phyloP scores from a whole-genome alignment of 2,113 vertebrate genomes.

The Noturus placidus region DNA sequence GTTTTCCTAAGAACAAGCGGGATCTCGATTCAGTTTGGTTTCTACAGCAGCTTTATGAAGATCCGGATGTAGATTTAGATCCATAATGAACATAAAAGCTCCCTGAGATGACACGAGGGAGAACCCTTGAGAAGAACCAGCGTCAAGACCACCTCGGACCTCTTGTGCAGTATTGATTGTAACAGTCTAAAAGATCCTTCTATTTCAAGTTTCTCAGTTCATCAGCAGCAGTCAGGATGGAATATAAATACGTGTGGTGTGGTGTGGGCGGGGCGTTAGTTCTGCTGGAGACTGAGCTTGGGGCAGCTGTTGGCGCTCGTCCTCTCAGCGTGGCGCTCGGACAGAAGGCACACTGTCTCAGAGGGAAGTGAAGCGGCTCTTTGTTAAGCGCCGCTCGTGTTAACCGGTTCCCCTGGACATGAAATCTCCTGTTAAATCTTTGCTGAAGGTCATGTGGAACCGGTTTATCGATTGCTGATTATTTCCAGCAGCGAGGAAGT shows the following conservation, averaged over 20 bases:
- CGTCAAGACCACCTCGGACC: neutral
- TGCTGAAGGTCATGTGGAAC: neutral
- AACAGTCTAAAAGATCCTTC: neutral
- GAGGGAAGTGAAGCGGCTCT: slow-evolving; percentile 60
- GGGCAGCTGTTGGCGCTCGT: slow-evolving; percentile 71
- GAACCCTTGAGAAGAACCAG: neutral
- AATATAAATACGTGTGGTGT: too few relatives aligned
- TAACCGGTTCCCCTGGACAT: slow-evolving; percentile 30
- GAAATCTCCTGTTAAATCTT: neutral
- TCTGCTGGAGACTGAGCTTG: slow-evolving; percentile 34
- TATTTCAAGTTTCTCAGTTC: neutral
- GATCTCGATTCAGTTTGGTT: neutral
- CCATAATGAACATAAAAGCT: neutral
- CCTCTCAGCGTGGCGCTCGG: slow-evolving; percentile 64
- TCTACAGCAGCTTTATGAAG: neutral
- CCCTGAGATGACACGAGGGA: neutral
- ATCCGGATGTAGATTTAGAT: neutral
- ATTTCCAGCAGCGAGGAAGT: neutral
- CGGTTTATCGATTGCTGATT: neutral
- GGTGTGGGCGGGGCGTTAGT: neutral
- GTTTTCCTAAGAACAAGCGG: neutral
- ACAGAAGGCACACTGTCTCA: slow-evolving; percentile 69
- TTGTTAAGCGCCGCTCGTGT: slow-evolving; percentile 54
- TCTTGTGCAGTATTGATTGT: neutral
- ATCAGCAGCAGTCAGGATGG: neutral